Evolutionary conservation across 2,113 vertebrate species (phyloP).

Genomic region (Spea bombifrons): DNA sequence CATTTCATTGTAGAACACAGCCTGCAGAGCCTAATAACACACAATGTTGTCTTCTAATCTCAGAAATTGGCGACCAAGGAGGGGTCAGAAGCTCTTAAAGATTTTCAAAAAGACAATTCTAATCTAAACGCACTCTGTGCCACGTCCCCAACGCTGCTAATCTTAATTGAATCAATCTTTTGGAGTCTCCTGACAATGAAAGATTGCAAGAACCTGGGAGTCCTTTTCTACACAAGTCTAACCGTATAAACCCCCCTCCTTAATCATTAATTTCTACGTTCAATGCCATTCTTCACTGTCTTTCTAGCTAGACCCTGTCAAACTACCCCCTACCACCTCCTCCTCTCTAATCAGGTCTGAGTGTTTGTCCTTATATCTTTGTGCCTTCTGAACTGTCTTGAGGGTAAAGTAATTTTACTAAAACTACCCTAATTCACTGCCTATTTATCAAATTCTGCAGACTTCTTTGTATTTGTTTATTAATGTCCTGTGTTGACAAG

Average conservation of each 20-base stretch:
- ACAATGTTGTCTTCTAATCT: constrained; percentile 42
- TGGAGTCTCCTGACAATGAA: constrained; percentile 94
- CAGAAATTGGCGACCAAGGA: constrained; percentile 47
- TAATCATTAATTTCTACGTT: constrained; percentile 89
- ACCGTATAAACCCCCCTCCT: constrained; percentile 68
- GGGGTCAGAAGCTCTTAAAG: constrained; percentile 57
- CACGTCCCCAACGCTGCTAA: constrained; percentile 81
- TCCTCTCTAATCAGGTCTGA: constrained; percentile 65
- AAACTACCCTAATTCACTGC: constrained; percentile 45
- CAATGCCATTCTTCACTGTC: constrained; percentile 87
- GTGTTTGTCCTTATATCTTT: constrained; percentile 58
- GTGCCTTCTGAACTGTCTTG: constrained; percentile 53
- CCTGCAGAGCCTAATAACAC: constrained; percentile 24
- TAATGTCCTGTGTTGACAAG: constrained; percentile 33
- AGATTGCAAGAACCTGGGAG: constrained; percentile 92
- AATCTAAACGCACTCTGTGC: constrained; percentile 86
- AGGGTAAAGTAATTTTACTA: constrained; percentile 60
- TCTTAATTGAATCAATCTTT: constrained; percentile 99
- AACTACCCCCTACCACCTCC: constrained; percentile 55
- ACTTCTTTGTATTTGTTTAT: constrained; percentile 55
- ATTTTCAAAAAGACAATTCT: constrained; percentile 74
- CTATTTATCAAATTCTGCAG: constrained; percentile 35
- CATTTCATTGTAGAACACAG: constrained; percentile 16
- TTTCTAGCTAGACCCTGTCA: constrained; percentile 47
- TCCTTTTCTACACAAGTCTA: constrained; percentile 77